A percentile compares a stretch with the other conserved stretches of the same genome.
Evolutionary conservation across 1,140 invertebrate species (phyloP).

Genomic region (Eumeta japonica): DNA sequence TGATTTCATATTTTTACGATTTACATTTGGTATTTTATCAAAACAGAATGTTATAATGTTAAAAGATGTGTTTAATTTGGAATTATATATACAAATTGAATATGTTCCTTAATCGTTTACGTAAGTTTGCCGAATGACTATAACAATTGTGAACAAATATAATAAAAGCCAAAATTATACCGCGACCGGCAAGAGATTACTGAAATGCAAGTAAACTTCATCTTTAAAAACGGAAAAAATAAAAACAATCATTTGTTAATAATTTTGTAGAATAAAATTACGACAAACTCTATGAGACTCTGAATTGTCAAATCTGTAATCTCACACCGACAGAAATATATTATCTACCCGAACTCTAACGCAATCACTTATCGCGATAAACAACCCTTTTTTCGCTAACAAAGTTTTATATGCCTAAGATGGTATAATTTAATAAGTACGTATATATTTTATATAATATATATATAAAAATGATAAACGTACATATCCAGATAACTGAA

Average conservation of each 20-base stretch:
- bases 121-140: neutral
- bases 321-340: neutral
- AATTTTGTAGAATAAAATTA: neutral
- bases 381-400: neutral
- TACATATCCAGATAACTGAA: too few relatives aligned
- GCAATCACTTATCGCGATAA: neutral
- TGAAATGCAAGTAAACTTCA: neutral
- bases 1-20: neutral
- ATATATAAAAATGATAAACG: neutral
- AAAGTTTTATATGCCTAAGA: too few relatives aligned
- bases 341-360: neutral
- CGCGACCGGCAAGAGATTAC: too few relatives aligned
- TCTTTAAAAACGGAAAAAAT: neutral
- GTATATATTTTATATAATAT: too few relatives aligned
- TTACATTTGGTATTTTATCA: neutral
- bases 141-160: neutral
- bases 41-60: too few relatives aligned
- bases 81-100: conserved; percentile 1
- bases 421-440: too few relatives aligned
- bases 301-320: neutral
- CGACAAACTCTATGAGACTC: neutral
- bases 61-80: too few relatives aligned
- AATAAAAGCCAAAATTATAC: neutral
- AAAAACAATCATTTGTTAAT: neutral
- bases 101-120: neutral